Conservation (phyloP, 2,113 vertebrate species). For the Gymnobelideus leadbeateri region DNA sequence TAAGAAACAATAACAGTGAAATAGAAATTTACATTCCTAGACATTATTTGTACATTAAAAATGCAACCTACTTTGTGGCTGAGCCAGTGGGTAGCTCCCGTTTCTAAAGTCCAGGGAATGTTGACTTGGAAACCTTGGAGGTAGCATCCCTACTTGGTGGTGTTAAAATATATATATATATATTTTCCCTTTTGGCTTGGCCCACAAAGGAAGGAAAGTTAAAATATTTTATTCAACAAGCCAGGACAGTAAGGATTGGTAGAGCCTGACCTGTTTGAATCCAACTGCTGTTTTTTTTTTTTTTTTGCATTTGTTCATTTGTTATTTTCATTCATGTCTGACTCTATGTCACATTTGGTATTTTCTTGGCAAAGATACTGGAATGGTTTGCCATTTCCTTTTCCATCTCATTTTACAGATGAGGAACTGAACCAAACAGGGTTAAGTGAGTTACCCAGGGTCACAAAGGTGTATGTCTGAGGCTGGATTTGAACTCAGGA, state of each 20-base stretch:
- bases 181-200: background rate
- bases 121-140: background rate
- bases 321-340: background rate
- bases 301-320: background rate
- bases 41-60: constrained; percentile 23
- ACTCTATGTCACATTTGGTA: background rate
- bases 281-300: background rate
- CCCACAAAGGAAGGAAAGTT: background rate
- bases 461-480: background rate
- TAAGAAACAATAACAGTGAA: constrained; percentile 18
- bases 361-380: background rate
- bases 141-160: background rate
- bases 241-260: background rate
- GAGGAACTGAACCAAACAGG: background rate
- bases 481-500: background rate
- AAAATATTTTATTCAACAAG: background rate
- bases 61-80: background rate
- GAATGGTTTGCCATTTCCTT: background rate
- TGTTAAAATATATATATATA: background rate
- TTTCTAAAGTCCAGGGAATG: background rate
- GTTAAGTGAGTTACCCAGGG: too few species aligned
- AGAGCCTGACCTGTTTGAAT: background rate
- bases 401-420: background rate
- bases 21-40: constrained; percentile 65
- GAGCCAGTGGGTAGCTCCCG: background rate